Conservation (phyloP, 2,797 vertebrate species). For the Hypotaenidia philippensis region DNA sequence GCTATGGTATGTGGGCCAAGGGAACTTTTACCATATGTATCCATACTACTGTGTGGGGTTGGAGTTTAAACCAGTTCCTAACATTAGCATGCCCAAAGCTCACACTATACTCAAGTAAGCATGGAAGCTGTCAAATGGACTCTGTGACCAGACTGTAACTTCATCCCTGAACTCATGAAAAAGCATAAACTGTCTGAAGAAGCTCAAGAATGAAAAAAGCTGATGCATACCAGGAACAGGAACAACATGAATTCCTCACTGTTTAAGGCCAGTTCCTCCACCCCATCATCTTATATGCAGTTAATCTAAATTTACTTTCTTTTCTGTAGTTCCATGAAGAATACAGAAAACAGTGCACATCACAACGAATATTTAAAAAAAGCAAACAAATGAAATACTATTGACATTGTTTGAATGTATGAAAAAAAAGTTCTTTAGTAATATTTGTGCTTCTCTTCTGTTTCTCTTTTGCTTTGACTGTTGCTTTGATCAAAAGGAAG, state of each 20-base stretch:
- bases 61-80: background rate
- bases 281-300: background rate
- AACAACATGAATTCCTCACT: background rate
- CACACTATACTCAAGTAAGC: background rate
- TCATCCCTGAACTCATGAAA: background rate
- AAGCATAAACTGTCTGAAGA: background rate
- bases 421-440: background rate
- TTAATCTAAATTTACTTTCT: background rate
- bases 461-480: background rate
- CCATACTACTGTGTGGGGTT: background rate
- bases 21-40: background rate
- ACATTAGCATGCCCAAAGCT: background rate
- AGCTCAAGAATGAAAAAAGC: background rate
- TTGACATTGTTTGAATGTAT: background rate
- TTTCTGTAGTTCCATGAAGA: background rate
- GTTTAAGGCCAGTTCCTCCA: background rate
- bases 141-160: background rate
- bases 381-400: background rate
- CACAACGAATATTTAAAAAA: background rate
- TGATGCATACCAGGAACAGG: background rate
- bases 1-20: background rate
- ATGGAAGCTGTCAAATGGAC: background rate
- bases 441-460: background rate
- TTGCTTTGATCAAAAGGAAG: background rate
- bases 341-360: background rate